A percentile compares a stretch with the other conserved stretches of the same genome.
Conservation (phyloP, 2,113 vertebrate genomes). For the Drymodes brunneopygia region DNA sequence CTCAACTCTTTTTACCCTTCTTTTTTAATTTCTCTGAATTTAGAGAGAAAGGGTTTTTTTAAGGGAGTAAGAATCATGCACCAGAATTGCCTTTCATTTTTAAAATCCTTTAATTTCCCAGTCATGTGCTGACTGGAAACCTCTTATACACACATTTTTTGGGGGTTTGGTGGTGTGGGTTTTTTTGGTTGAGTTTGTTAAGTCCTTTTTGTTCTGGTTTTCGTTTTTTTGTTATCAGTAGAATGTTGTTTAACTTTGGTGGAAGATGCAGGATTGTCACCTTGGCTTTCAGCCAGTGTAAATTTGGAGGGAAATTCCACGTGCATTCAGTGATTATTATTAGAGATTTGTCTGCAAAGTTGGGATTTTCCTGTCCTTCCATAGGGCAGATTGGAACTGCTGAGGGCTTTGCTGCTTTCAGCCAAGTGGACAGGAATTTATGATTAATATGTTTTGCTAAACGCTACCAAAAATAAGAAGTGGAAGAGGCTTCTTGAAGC, state of each 20-base stretch:
- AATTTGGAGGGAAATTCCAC: constrained; percentile 15
- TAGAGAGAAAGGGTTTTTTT: neutral
- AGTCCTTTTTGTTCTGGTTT: neutral
- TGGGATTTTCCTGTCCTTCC: neutral
- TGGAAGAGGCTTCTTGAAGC: neutral
- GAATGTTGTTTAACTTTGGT: neutral
- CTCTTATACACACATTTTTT: neutral
- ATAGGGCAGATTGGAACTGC: neutral
- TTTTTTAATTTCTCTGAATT: neutral
- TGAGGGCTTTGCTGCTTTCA: neutral
- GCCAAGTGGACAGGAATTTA: neutral
- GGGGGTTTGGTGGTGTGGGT: neutral
- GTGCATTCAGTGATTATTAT: neutral
- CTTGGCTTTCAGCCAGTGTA: neutral
- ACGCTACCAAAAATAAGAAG: neutral
- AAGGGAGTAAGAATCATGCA: neutral
- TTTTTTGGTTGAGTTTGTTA: neutral
- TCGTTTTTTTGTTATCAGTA: neutral
- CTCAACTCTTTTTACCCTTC: neutral
- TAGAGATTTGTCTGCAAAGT: neutral
- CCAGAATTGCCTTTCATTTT: neutral
- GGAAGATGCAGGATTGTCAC: neutral
- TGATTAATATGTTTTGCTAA: neutral
- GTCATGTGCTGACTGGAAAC: neutral
- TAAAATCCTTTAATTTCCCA: neutral